Base-by-base conservation (phyloP, 2,888 invertebrate genomes). In the Euspilapteryx auroguttella region DNA sequence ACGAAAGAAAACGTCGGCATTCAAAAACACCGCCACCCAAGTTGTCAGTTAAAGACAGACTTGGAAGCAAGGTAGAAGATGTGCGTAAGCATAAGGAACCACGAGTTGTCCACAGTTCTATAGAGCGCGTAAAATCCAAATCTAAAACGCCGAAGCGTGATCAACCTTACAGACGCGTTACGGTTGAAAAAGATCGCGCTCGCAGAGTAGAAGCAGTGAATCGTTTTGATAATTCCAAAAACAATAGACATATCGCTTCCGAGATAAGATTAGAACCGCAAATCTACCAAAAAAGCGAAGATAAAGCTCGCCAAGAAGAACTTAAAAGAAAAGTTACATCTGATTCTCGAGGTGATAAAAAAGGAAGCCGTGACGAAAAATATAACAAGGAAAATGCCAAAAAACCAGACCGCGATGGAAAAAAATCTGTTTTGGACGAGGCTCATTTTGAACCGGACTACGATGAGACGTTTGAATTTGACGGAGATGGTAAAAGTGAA, bases 381-480 rank as follows among this genome's bases (percentile, higher is more conserved):
- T 21, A 55, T 54, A 27, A 27, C 10, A 12, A 9, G 15, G 20
- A 40, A 51, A 49, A 2, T 45, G 24, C 4, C 5, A 11, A 11
- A 4, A 22, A 41, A 25, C 30, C 38, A 2, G 73, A 78, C 14
- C 65, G 75, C 1, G 79, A 81, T 47, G 64, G 82, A 36, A 83
- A 86, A 40, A 84, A 86, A 42, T 80, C 84, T 6, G 80, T 81
- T 4, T 56, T 87, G 23, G 86, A 87, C 41, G 88, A 88, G 56
- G 80, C 86, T 0, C 83, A 78, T 45, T 87, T 87, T 46, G 87
- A 85, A 44, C 87, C 86, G 0, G 87, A 87, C 48, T 87, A 87
- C 51, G 87, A 87, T 37, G 82, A 78, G 44, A 69, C 59, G 30
- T 55, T 78, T 11, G 77, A 81, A 39, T 75, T 83, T 4, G 85